Base-by-base conservation (phyloP, 2,888 invertebrate species). In the Polyommatus icarus region DNA sequence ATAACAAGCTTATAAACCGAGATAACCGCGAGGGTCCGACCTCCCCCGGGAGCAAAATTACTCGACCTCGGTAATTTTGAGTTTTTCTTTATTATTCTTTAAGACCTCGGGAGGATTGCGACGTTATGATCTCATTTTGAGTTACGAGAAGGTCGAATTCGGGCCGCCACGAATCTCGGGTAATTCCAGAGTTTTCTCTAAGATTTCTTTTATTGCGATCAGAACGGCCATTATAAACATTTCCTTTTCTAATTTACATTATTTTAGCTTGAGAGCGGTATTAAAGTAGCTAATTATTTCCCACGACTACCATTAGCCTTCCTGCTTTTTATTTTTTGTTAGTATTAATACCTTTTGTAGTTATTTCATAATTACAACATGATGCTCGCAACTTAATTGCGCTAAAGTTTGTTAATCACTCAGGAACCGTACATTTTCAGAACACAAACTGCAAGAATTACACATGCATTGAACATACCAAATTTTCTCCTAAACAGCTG, bases 51-150 rank as follows among this genome's bases (percentile, higher is more conserved):
- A 87, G 89, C 91, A 91, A 93, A 93, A 93, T 93, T 93, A 93
- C 93, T 89, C 89, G 91, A 85, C 88, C 90, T 87, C 85, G 89
- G 91, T 93, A 93, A 93, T 93, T 92, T 91, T 91, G 89, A 89
- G 89, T 88, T 87, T 91, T 91, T 92, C 91, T 90, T 92, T 92
- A 91, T 92, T 92, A 92, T 93, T 91, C 91, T 90, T 91, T 89
- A 88, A 88, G 87, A 87, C 89, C 91, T 87, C 90, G 87, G 86
- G 93, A 91, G 92, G 89, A 89, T 90, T 87, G 89, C 89, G 88
- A 90, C 89, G 91, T 92, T 93, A 93, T 92, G 92, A 93, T 93
- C 92, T 92, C 93, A 92, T 93, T 93, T 91, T 92, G 90, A 93
- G 92, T 92, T 92, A 93, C 91, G 91, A 91, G 91, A 89, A 88